These are phyloP conservation scores for Penaeus chinensis DNA, from an alignment of 1,140 invertebrate species.

Conservation along the genomic window DNA sequence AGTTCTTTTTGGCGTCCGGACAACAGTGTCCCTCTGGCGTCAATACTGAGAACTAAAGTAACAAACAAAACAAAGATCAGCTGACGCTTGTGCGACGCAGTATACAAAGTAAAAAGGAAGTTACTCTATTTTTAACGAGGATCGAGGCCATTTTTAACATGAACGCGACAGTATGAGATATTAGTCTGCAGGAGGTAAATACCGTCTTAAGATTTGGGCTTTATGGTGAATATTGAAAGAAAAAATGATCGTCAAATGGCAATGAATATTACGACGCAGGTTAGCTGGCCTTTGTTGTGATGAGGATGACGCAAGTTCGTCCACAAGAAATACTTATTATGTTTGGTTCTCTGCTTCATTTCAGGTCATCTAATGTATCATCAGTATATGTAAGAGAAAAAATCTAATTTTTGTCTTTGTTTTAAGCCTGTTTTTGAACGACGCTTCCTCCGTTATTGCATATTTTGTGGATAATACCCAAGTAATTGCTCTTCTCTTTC, in stretches of 20 bases:
- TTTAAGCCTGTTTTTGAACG: no score
- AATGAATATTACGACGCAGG: neutral
- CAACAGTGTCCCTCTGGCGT: constrained; percentile 10
- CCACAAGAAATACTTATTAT: no score
- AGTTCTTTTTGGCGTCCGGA: no score
- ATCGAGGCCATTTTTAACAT: neutral
- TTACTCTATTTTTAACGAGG: constrained; percentile 9
- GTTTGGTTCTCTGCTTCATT: no score
- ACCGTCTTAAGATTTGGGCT: no score
- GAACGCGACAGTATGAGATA: neutral
- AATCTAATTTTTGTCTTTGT: no score
- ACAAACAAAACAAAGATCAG: constrained; percentile 61
- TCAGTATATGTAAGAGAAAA: no score
- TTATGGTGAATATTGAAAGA: neutral
- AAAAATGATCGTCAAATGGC: no score
- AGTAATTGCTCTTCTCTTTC: no score
- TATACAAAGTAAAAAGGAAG: neutral
- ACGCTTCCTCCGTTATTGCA: no score
- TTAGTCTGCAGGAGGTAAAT: constrained; percentile 24
- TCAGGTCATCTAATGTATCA: no score
- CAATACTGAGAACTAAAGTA: constrained; percentile 25
- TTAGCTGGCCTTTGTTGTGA: constrained; percentile 39
- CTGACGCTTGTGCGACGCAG: constrained; percentile 57
- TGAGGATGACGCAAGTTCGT: constrained; percentile 32
- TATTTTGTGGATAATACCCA: no score